Percentiles rank a stretch among this genome's conserved stretches.
Evolutionary conservation across 2,888 invertebrate genomes (phyloP).

Genomic region (Smittia aterrima): DNA sequence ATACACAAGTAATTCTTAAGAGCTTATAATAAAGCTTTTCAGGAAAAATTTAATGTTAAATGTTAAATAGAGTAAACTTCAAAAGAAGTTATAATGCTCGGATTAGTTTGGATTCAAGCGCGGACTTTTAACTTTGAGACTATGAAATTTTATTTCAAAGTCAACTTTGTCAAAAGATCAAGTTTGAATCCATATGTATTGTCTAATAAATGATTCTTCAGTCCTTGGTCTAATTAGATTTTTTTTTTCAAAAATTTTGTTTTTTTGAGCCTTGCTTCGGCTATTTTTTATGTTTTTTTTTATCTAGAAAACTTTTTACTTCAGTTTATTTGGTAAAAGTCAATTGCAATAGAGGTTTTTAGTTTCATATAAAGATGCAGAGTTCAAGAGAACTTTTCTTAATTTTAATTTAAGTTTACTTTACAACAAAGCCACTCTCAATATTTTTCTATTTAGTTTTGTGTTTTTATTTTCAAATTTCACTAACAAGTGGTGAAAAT

Average conservation of each 20-base stretch:
- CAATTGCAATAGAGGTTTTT: not conserved
- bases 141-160: not conserved
- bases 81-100: not conserved
- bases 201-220: not conserved
- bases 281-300: conserved; percentile 2
- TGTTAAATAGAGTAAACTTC: not conserved
- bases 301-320: not conserved
- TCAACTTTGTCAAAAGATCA: not conserved
- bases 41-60: not conserved
- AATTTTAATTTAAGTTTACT: not conserved
- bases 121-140: not conserved
- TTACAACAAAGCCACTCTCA: not conserved
- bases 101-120: not conserved
- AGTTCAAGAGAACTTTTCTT: not conserved
- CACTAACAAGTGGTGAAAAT: too few relatives aligned
- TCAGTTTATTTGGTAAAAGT: conserved; percentile 9
- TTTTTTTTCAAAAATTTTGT: not conserved
- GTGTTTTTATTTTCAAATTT: not conserved
- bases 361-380: not conserved
- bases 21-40: not conserved
- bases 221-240: not conserved
- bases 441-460: conserved; percentile 1
- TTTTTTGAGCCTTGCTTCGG: conserved; percentile 12
- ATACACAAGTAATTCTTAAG: not conserved
- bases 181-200: not conserved